Evolutionary conservation across 2,113 vertebrate genomes (phyloP), one percentile per base, ranked within the genome.

Genomic region (Periophthalmodon schlosseri): DNA sequence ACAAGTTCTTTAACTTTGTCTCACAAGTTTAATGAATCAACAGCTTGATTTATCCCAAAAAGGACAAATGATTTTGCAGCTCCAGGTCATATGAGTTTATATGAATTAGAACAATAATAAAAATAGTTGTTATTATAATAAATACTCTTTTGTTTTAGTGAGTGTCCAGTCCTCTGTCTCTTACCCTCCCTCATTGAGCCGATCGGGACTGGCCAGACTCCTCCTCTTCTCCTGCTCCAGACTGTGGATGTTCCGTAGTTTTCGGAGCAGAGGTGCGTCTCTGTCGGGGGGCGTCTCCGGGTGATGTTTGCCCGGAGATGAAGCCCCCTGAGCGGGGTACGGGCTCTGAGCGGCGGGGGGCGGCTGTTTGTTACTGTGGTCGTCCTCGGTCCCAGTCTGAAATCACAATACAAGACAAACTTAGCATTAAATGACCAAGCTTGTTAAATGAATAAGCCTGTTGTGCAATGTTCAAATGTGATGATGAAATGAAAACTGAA

Each of bases 221-320:
- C 97, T 87, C 67, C 94, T 94, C 80, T 94, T 96, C 89, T 99
- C 98, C 86, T 98, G 90, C 77, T 99, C 98, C 82, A 99, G 96
- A 89, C 96, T 98, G 87, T 97, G 96, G 74, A 99, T 97, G 68
- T 96, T 97, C 65, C 96, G 95, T 28, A 99, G 90, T 86, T 98
- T 99, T 16, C 97, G 95, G 85, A 98, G 90, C 73, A 99, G 87
- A 0, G 95, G 95, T 16, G 94, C 92, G 20, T 98, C 96, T 65
- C 95, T 93, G 66, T 98, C 97, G n/a, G 93, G 91, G 58, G 94
- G 94, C 69, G 88, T 93, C 82, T 99, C 97, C 2, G 96, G 95
- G 39, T 94, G 93, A 58, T 96, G 94, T 65, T 96, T 95, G 81
- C 97, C 85, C 0, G 96, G 96, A 33, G 98, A 99, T 5, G 95